Percentiles rank a stretch among this genome's conserved stretches.
Evolutionary conservation across 1,140 invertebrate species (phyloP).

Genomic region (Aporrectodea caliginosa): DNA sequence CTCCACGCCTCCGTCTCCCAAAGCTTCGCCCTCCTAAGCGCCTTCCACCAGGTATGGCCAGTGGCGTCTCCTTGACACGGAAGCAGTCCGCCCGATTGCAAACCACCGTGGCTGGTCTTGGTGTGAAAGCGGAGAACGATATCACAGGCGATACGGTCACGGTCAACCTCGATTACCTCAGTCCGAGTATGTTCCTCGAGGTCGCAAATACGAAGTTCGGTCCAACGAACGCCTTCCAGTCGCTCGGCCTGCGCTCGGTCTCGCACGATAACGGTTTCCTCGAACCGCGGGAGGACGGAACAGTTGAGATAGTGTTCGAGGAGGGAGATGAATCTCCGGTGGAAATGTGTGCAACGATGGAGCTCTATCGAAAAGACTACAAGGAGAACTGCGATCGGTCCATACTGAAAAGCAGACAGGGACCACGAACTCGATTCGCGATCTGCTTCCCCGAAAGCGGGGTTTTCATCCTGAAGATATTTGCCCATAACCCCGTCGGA

Average conservation of each 20-base stretch:
- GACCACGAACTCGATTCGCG: neutral
- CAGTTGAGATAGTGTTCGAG: neutral
- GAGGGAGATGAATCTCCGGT: neutral
- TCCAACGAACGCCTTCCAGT: neutral
- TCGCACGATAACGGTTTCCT: neutral
- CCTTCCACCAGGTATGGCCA: too few relatives aligned
- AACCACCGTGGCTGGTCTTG: too few relatives aligned
- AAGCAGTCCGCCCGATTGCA: too few relatives aligned
- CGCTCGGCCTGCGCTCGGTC: neutral
- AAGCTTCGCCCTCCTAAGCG: too few relatives aligned
- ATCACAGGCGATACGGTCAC: neutral
- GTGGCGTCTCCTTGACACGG: too few relatives aligned
- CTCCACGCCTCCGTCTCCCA: too few relatives aligned
- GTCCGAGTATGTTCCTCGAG: neutral
- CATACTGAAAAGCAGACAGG: neutral
- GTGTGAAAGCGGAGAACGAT: too few relatives aligned
- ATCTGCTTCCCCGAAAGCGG: neutral
- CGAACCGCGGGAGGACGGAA: neutral
- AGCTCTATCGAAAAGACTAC: neutral
- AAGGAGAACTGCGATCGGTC: neutral
- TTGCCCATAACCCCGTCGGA: neutral
- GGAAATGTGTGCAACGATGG: neutral
- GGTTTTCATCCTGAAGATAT: neutral
- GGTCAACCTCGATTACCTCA: neutral
- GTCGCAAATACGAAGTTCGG: neutral